phyloP scores from a whole-genome alignment of 1,140 invertebrate genomes.

The Papilio helenus region DNA sequence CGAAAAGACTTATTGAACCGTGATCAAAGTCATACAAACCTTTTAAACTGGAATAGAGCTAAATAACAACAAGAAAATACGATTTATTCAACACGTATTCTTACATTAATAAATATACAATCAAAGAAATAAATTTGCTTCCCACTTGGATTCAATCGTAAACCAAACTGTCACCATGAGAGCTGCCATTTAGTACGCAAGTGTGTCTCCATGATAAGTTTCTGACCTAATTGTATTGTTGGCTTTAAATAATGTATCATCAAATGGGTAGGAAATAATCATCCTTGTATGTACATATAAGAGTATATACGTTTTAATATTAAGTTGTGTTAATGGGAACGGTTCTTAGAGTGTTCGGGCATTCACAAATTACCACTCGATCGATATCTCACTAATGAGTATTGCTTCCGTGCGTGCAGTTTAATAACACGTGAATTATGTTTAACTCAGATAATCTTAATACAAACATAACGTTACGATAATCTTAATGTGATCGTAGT shows the following conservation, averaged over 20 bases:
- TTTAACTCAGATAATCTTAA: background rate
- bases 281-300: background rate
- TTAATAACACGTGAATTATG: background rate
- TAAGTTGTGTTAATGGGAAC: background rate
- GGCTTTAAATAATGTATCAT: background rate
- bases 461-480: background rate
- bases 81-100: background rate
- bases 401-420: slow-evolving; percentile 13
- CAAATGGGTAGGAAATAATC: background rate
- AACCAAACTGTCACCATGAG: background rate
- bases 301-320: background rate
- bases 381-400: slow-evolving; percentile 11
- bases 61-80: background rate
- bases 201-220: too few relatives aligned
- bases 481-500: background rate
- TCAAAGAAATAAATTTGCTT: background rate
- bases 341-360: background rate
- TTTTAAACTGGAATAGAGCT: background rate
- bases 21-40: background rate
- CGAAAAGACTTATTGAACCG: background rate
- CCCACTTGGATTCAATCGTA: background rate
- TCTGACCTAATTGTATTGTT: background rate
- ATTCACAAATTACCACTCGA: background rate
- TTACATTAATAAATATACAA: background rate
- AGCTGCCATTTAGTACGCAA: too few relatives aligned